Evolutionary conservation across 1,140 invertebrate species (phyloP), one percentile per base, ranked within the genome.

Genomic region (Drosophila neocordata): DNA sequence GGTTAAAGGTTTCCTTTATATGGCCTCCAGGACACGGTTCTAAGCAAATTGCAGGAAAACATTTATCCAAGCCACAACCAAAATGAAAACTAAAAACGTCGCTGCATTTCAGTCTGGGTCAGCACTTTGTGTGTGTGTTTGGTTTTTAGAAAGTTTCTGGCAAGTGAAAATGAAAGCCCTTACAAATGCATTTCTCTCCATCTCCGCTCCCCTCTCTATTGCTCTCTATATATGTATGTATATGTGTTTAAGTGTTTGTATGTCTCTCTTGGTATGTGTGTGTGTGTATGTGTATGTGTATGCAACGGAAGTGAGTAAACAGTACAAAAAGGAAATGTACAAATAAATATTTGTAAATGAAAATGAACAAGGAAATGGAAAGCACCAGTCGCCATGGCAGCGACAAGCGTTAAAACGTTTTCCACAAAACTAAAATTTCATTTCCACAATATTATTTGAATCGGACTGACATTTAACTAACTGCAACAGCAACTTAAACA

Each of bases 291-390:
- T 55, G 57, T 66, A 53, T 22, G 37, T 41, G 31, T 77, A 35
- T 79, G 55, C 57, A 88, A 38, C 75, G 82, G 83, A 88, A 68
- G 65, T 79, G 79, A 71, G 83, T 76, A 88, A 85, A 85, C 72
- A 82, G 82, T 65, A 67, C 64, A 78, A 57, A 71, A 60, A 68
- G 83, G 79, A 77, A 87, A 78, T 82, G 78, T 76, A 67, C 75
- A 87, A 88, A 87, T 87, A 87, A 88, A 88, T 87, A 83, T 88
- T 82, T 88, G 62, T 78, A 85, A 85, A 81, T 81, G 82, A 81
- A 85, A 85, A 72, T 77, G 75, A 82, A 79, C 76, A 79, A 82
- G 83, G 74, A 87, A 87, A 88, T 82, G 60, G 75, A 61, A 31
- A 78, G 51, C 81, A 77, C 58, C 81, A 84, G 41, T 48, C 41